Evolutionary conservation across 1,140 invertebrate genomes (phyloP).

Genomic region (Lerema accius): DNA sequence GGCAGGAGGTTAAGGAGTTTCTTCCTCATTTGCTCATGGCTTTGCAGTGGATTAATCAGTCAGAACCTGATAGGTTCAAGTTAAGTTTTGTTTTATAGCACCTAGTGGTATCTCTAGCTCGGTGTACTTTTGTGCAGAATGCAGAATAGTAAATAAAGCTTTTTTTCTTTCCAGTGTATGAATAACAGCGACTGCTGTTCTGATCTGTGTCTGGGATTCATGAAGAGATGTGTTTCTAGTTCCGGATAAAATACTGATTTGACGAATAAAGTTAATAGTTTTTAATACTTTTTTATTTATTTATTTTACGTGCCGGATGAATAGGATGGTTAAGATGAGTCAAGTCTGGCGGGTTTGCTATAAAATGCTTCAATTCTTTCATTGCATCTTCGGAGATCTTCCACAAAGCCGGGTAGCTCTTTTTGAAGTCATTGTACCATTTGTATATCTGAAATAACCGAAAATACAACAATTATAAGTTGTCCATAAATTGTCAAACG

Average conservation of each 20-base stretch:
- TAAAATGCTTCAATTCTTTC: constrained; percentile 85
- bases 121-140: background rate
- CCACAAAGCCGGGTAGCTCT: constrained; percentile 86
- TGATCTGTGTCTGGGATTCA: constrained; percentile 64
- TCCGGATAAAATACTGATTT: constrained; percentile 34
- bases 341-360: constrained; percentile 87
- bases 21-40: too few species aligned
- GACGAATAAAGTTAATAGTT: constrained; percentile 24
- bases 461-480: background rate
- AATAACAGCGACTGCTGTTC: constrained; percentile 72
- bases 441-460: constrained; percentile 73
- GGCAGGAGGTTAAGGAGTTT: too few species aligned
- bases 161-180: constrained; percentile 67
- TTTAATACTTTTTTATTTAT: constrained; percentile 43
- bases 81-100: too few species aligned
- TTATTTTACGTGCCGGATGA: constrained; percentile 84
- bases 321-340: constrained; percentile 87
- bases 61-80: too few species aligned
- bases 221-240: constrained; percentile 69
- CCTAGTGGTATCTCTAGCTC: too few species aligned
- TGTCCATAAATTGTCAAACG: too few species aligned
- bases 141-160: background rate
- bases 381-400: constrained; percentile 86
- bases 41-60: too few species aligned
- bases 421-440: constrained; percentile 88